Conservation (phyloP, 2,888 invertebrate genomes). For the Spodoptera exigua region DNA sequence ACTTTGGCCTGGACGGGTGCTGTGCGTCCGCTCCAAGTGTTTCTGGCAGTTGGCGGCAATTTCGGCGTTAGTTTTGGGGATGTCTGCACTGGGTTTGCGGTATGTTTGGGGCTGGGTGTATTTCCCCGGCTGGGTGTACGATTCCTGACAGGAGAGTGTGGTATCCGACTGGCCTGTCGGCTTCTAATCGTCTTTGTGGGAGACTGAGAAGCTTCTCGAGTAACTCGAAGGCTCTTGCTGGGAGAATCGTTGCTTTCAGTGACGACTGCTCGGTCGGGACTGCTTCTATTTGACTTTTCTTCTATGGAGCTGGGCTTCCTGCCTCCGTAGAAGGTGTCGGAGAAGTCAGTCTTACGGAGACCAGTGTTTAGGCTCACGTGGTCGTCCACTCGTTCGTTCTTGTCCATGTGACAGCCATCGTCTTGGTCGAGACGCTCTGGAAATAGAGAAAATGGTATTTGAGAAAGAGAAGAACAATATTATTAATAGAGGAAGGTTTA, state of each 20-base stretch:
- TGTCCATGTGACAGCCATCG: constrained; percentile 82
- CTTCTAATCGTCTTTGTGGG: constrained; percentile 80
- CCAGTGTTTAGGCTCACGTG: constrained; percentile 92
- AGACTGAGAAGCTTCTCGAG: constrained; percentile 77
- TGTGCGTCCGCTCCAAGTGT: constrained; percentile 93
- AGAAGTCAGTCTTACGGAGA: constrained; percentile 92
- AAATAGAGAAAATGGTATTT: constrained; percentile 59
- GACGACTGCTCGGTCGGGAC: constrained; percentile 81
- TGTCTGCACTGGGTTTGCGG: constrained; percentile 74
- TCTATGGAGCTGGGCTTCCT: constrained; percentile 82
- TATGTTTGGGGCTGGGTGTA: constrained; percentile 85
- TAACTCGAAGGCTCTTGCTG: constrained; percentile 80
- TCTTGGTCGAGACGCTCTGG: constrained; percentile 91
- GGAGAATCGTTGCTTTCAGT: constrained; percentile 82
- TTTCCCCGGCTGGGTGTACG: constrained; percentile 77
- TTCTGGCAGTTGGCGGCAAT: constrained; percentile 87
- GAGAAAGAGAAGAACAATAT: neutral
- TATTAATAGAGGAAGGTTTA: too few species aligned
- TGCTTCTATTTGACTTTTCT: constrained; percentile 80
- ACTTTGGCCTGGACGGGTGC: constrained; percentile 79
- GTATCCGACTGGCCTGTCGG: constrained; percentile 83
- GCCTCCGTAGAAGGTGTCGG: constrained; percentile 89
- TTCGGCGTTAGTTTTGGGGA: constrained; percentile 82
- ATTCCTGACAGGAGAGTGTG: constrained; percentile 83
- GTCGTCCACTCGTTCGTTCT: constrained; percentile 81